These are phyloP conservation scores for Numenius phaeopus DNA, from an alignment of 2,797 vertebrate genomes.

Conservation along the genomic window DNA sequence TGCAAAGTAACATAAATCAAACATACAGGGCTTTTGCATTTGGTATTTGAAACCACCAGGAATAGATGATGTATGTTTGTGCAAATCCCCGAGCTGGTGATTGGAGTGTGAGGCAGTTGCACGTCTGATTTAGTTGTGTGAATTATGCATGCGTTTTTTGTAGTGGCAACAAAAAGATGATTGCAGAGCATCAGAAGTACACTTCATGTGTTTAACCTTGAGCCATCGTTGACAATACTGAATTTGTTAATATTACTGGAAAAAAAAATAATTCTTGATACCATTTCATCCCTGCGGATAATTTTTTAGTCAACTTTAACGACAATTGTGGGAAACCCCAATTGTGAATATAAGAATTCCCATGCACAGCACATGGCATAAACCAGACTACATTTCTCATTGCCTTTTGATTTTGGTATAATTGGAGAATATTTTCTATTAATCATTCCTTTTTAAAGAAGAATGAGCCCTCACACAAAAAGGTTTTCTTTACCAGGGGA, in stretches of 20 bases:
- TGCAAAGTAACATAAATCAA: neutral
- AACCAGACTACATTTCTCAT: neutral
- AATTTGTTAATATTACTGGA: neutral
- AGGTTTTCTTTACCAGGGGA: neutral
- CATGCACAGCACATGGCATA: neutral
- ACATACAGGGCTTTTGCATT: neutral
- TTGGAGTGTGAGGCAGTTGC: neutral
- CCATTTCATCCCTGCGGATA: neutral
- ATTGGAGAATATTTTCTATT: neutral
- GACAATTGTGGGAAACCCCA: neutral
- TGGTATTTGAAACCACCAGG: neutral
- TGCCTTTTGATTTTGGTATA: neutral
- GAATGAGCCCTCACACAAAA: neutral
- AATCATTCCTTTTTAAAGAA: neutral
- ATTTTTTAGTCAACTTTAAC: neutral
- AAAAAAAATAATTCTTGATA: neutral
- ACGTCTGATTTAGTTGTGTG: neutral
- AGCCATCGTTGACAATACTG: neutral
- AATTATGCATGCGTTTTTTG: neutral
- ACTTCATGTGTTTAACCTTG: neutral
- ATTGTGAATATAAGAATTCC: neutral
- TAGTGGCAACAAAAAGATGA: neutral
- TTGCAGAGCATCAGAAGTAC: neutral
- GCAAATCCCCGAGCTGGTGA: neutral
- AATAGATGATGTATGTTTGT: neutral